These are phyloP conservation scores for Tenualosa ilisha DNA, from an alignment of 2,797 vertebrate species.

Conservation along the genomic window DNA sequence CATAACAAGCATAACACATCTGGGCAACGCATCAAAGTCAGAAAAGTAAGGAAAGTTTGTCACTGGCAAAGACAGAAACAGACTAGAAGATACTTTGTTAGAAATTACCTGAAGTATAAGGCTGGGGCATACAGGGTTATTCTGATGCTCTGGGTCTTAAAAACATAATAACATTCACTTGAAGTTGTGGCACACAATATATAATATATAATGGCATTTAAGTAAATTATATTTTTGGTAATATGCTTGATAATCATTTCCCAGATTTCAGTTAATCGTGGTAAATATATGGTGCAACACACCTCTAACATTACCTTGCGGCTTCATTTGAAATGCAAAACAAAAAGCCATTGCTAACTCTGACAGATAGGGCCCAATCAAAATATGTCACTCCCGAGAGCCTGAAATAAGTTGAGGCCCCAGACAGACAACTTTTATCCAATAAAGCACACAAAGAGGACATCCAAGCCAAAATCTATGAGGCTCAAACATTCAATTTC, in stretches of 20 bases:
- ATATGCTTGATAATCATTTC: too few species aligned
- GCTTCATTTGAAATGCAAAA: constrained; percentile 12
- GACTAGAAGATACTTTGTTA: not conserved
- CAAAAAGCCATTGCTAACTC: not conserved
- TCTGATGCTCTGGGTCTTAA: too few species aligned
- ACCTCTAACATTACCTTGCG: not conserved
- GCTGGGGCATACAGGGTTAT: too few species aligned
- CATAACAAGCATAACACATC: not conserved
- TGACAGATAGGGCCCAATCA: constrained; percentile 12
- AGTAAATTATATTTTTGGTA: too few species aligned
- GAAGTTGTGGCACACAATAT: too few species aligned
- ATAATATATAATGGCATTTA: too few species aligned
- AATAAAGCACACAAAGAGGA: constrained; percentile 22
- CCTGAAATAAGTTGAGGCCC: constrained; percentile 18
- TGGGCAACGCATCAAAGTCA: not conserved
- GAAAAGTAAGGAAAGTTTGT: not conserved
- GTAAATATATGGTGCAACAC: not conserved
- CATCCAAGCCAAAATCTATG: constrained; percentile 24
- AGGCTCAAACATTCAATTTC: constrained; percentile 26
- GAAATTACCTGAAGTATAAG: not conserved
- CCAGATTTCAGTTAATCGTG: too few species aligned
- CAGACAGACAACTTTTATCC: constrained; percentile 23
- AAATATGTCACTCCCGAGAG: constrained; percentile 1
- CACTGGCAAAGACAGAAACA: not conserved
- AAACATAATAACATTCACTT: too few species aligned